Evolutionary conservation across 1,140 invertebrate species (phyloP).

Genomic region (Cherax quadricarinatus): DNA sequence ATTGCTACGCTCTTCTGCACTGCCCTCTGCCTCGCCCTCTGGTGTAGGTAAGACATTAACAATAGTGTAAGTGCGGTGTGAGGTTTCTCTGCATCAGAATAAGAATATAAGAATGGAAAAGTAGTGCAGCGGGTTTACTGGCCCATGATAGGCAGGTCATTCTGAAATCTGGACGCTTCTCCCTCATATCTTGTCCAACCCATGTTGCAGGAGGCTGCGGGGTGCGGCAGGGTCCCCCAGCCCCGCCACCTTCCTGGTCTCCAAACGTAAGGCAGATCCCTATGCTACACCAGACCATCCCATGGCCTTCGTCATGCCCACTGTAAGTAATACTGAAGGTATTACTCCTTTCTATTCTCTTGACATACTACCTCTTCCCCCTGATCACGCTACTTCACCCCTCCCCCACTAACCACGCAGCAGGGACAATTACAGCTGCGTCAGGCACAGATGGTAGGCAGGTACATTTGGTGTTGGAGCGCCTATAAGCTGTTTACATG

Average conservation of each 20-base stretch:
- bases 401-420: too few species aligned
- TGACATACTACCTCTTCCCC: too few species aligned
- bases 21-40: conserved; percentile 45
- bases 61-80: neutral
- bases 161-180: too few species aligned
- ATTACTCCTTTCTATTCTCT: neutral
- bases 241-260: conserved; percentile 56
- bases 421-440: too few species aligned
- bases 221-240: conserved; percentile 31
- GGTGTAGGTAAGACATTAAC: conserved; percentile 32
- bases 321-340: neutral
- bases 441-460: too few species aligned
- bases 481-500: too few species aligned
- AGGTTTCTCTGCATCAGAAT: neutral
- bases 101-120: too few species aligned
- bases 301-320: conserved; percentile 58
- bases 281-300: conserved; percentile 50
- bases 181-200: too few species aligned
- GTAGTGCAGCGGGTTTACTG: too few species aligned
- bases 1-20: conserved; percentile 40
- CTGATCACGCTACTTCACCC: neutral
- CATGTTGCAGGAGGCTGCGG: conserved; percentile 32
- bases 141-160: too few species aligned
- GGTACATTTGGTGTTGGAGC: too few species aligned
- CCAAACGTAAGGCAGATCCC: conserved; percentile 30